Conservation (phyloP, 2,888 invertebrate species). For the Neocrepidodera transversa region DNA sequence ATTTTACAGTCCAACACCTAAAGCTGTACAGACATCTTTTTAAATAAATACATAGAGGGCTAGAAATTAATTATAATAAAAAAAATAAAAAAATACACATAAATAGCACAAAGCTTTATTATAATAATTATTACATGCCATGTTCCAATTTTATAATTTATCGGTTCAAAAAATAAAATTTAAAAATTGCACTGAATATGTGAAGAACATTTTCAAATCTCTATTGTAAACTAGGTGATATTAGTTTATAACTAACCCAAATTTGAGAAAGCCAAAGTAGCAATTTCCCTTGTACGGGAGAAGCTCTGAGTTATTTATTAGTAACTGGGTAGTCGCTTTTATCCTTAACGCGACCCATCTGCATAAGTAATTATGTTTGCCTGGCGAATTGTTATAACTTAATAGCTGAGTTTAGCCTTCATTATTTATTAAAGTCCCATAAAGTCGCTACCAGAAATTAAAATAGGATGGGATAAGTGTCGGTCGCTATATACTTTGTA, state of each 20-base stretch:
- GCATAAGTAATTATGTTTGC: conserved; percentile 35
- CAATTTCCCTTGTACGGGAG: background rate
- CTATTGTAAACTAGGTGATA: too few species aligned
- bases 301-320: conserved; percentile 27
- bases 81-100: too few species aligned
- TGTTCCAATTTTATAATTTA: too few species aligned
- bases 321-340: conserved; percentile 21
- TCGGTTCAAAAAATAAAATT: too few species aligned
- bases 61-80: too few species aligned
- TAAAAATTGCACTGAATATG: too few species aligned
- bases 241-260: background rate
- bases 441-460: conserved; percentile 7
- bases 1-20: too few species aligned
- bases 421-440: conserved; percentile 27
- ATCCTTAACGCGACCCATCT: conserved; percentile 31
- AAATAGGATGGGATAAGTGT: background rate
- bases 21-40: too few species aligned
- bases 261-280: background rate
- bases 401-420: conserved; percentile 22
- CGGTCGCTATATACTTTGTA: background rate
- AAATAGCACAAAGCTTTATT: too few species aligned
- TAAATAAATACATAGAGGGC: too few species aligned
- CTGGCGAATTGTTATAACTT: conserved; percentile 32
- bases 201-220: too few species aligned
- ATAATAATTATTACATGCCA: too few species aligned